Percentiles rank a stretch among this genome's conserved stretches.
Conservation (phyloP, 2,797 vertebrate genomes). For the Propithecus deckenii region DNA sequence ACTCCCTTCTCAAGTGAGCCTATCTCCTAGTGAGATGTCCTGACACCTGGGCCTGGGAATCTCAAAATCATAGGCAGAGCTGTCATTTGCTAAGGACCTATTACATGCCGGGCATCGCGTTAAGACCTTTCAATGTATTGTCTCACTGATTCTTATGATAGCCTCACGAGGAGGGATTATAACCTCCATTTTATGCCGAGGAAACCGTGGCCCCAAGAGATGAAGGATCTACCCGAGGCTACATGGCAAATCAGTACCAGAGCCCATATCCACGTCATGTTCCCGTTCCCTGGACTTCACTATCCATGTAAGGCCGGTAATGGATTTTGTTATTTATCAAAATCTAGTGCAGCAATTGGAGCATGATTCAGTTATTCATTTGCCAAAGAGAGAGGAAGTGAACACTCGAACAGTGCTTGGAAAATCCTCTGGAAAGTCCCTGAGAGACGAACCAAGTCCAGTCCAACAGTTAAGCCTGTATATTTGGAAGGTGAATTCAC, state of each 20-base stretch:
- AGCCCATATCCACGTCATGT: rapidly evolving
- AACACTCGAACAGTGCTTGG: constrained; percentile 43
- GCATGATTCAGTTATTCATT: constrained; percentile 35
- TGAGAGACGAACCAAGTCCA: not conserved
- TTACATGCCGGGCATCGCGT: not conserved
- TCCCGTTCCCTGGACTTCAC: not conserved
- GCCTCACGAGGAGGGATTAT: not conserved
- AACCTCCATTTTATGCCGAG: not conserved
- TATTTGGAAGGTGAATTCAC: constrained; percentile 9
- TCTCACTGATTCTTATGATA: not conserved
- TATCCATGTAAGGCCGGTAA: not conserved
- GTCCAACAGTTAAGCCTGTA: not conserved
- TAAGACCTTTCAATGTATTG: not conserved
- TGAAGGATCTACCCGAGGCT: not conserved
- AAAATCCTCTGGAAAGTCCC: constrained; percentile 66
- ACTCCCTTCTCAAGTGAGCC: not conserved
- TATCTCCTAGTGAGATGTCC: not conserved
- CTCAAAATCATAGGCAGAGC: not conserved
- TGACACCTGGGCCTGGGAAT: not conserved
- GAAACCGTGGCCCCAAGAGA: not conserved
- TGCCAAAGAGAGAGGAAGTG: constrained; percentile 51
- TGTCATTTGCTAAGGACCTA: not conserved
- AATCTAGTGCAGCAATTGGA: not conserved
- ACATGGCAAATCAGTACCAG: not conserved
- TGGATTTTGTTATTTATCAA: constrained; percentile 23